Conservation (phyloP, 2,113 vertebrate genomes). For the Phyllostomus discolor region DNA sequence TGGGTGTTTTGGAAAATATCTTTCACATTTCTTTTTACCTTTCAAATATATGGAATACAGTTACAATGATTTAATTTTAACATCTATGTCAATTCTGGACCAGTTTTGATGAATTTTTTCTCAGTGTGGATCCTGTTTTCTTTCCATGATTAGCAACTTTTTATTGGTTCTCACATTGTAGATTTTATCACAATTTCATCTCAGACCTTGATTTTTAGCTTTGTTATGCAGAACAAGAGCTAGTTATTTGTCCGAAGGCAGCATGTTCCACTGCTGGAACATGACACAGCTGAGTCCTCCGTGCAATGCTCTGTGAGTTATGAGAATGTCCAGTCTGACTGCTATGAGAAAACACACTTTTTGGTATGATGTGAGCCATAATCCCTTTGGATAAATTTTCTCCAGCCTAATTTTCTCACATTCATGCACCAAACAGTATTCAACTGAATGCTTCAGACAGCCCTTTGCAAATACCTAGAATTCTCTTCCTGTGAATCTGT, state of each 20-base stretch:
- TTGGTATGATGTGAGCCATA: neutral
- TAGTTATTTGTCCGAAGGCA: neutral
- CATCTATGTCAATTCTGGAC: neutral
- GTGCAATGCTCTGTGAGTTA: neutral
- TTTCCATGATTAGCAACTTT: neutral
- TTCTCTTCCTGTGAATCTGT: neutral
- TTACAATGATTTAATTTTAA: neutral
- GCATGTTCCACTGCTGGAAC: neutral
- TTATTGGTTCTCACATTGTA: neutral
- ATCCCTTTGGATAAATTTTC: neutral
- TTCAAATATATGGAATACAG: neutral
- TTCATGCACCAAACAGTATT: neutral
- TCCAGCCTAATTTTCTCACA: neutral
- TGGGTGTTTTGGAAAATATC: neutral
- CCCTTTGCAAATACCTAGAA: neutral
- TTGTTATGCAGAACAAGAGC: neutral
- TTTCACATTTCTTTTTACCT: neutral
- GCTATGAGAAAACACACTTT: neutral
- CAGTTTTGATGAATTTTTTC: neutral
- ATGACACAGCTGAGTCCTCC: neutral
- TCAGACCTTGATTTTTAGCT: neutral
- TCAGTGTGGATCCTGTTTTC: neutral
- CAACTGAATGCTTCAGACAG: neutral
- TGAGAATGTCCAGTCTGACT: neutral
- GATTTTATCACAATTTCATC: neutral